These are phyloP conservation scores for Cydia strobilella DNA, from an alignment of 1,140 invertebrate species.

Conservation along the genomic window DNA sequence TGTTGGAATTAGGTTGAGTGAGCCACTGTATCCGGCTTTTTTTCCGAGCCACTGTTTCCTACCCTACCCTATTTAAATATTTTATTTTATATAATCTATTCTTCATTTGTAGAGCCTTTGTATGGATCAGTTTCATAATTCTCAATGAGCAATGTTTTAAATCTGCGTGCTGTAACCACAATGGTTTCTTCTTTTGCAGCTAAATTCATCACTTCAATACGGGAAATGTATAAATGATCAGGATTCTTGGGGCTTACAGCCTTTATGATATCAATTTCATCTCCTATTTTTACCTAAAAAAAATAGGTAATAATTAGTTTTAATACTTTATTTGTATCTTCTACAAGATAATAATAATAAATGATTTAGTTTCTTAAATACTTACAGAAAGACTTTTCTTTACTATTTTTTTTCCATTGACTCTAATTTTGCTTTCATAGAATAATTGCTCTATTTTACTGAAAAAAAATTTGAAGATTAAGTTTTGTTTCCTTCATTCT, in stretches of 20 bases:
- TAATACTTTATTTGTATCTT: neutral
- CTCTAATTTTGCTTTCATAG: slow-evolving; percentile 84
- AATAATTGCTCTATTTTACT: slow-evolving; percentile 85
- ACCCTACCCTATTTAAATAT: no score
- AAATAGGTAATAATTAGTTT: slow-evolving; percentile 36
- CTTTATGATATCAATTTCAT: slow-evolving; percentile 85
- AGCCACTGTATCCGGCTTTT: no score
- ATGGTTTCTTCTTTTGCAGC: slow-evolving; percentile 71
- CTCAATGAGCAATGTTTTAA: slow-evolving; percentile 83
- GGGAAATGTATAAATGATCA: slow-evolving; percentile 81
- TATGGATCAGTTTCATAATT: slow-evolving; percentile 80
- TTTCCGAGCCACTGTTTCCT: no score
- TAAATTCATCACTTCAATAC: slow-evolving; percentile 81
- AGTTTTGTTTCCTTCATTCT: neutral
- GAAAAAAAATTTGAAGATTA: slow-evolving; percentile 35
- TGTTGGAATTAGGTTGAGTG: no score
- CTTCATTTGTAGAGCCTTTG: slow-evolving; percentile 51
- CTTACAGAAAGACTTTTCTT: slow-evolving; percentile 83
- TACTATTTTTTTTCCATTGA: slow-evolving; percentile 84
- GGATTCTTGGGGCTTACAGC: slow-evolving; percentile 81
- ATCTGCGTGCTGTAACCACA: slow-evolving; percentile 79
- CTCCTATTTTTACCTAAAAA: slow-evolving; percentile 78
- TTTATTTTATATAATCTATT: slow-evolving; percentile 32
- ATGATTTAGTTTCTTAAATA: slow-evolving; percentile 38
- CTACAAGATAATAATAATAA: slow-evolving; percentile 5